These are phyloP conservation scores for Bursaphelenchus mucronatus DNA, from an alignment of 1,140 invertebrate genomes.

Conservation along the genomic window DNA sequence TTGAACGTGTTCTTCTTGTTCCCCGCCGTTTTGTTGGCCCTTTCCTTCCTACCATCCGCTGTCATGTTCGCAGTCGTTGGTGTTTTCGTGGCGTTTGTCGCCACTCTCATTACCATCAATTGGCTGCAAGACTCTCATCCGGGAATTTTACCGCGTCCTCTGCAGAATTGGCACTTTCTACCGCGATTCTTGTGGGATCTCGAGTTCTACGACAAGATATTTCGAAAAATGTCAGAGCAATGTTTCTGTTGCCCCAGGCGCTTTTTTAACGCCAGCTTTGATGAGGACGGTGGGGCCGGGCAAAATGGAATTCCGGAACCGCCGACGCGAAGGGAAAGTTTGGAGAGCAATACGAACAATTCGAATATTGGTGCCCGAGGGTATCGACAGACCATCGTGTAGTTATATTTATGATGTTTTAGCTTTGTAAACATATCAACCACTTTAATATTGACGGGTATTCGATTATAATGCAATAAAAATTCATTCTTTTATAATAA, in stretches of 20 bases:
- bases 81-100: conserved; percentile 58
- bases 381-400: no score
- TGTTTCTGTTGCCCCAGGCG: conserved; percentile 9
- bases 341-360: no score
- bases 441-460: no score
- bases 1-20: conserved; percentile 65
- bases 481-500: no score
- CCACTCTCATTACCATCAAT: conserved; percentile 60
- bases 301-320: no score
- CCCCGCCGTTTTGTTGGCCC: conserved; percentile 59
- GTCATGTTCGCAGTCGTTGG: conserved; percentile 60
- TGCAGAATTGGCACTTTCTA: conserved; percentile 4
- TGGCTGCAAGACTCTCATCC: conserved; percentile 61
- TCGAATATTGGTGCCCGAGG: no score
- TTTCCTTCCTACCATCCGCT: conserved; percentile 47
- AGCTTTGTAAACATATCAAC: no score
- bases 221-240: background rate
- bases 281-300: no score
- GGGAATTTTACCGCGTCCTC: background rate
- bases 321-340: no score
- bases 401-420: no score
- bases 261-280: background rate
- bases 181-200: background rate
- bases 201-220: conserved; percentile 5
- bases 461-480: no score